A percentile compares a stretch with the other conserved stretches of the same genome.
These are phyloP conservation scores for Anthopleura xanthogrammica DNA, from an alignment of 92 coral and sea anemone genomes.

Conservation along the genomic window DNA sequence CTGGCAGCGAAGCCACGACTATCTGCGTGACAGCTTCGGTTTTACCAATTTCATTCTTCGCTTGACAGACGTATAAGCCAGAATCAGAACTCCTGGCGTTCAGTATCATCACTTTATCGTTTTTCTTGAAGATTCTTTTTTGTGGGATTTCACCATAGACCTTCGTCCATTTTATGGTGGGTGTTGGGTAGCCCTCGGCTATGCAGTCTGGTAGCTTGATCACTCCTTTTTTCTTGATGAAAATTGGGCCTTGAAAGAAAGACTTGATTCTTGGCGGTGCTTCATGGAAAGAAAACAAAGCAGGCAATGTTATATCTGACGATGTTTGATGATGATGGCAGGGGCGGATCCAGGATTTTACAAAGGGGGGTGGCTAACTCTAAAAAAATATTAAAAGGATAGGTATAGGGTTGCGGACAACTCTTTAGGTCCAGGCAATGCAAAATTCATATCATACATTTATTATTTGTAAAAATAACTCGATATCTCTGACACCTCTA, in stretches of 20 bases:
- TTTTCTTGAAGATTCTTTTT: slow-evolving; percentile 10
- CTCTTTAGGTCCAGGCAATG: no score
- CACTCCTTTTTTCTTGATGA: slow-evolving; percentile 43
- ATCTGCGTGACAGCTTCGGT: slow-evolving; percentile 50
- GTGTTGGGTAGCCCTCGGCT: slow-evolving; percentile 63
- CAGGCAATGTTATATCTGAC: neutral
- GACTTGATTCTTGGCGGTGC: slow-evolving; percentile 55
- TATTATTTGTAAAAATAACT: no score
- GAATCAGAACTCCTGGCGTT: slow-evolving; percentile 41
- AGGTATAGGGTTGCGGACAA: no score
- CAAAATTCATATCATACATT: no score
- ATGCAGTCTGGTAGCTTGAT: slow-evolving; percentile 54
- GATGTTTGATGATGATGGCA: neutral
- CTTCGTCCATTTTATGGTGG: slow-evolving; percentile 56
- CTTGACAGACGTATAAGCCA: slow-evolving; percentile 60
- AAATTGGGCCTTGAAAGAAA: slow-evolving; percentile 35
- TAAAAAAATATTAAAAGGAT: no score
- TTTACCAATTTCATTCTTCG: slow-evolving; percentile 47
- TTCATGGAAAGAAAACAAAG: neutral
- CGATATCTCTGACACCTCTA: no score
- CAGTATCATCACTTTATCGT: slow-evolving; percentile 37
- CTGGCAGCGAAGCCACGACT: slow-evolving; percentile 55
- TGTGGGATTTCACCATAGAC: slow-evolving; percentile 37
- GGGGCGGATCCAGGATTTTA: no score
- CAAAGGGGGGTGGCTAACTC: no score